Evolutionary conservation across 1,140 invertebrate genomes (phyloP).

Genomic region (Coboldia fuscipes): DNA sequence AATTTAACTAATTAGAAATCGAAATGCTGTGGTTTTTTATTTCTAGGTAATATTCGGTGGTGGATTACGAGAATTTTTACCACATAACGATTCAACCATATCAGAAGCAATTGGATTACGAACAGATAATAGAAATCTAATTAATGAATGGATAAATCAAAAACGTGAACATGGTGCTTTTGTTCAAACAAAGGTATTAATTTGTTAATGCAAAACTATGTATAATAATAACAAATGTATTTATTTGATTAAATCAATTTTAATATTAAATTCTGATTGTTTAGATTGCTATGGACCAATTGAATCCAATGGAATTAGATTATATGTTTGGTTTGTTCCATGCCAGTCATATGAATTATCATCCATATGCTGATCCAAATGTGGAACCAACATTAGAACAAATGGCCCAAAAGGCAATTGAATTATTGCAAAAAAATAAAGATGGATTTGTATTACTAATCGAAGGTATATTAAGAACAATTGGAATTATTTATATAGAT

Average conservation of each 20-base stretch:
- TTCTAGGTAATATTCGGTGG: conserved; percentile 9
- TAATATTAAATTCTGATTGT: no score
- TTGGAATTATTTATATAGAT: conserved; percentile 38
- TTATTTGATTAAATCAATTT: no score
- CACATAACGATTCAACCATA: neutral
- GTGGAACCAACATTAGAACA: conserved; percentile 27
- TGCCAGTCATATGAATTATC: conserved; percentile 29
- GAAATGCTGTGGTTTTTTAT: conserved; percentile 33
- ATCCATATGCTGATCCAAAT: conserved; percentile 23
- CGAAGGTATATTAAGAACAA: conserved; percentile 38
- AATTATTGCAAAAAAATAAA: conserved; percentile 34
- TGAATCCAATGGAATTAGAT: no score
- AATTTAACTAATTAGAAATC: no score
- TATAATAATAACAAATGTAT: no score
- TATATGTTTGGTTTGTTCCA: no score
- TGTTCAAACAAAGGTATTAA: no score
- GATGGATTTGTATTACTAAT: conserved; percentile 41
- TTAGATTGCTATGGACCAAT: no score
- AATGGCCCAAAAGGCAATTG: conserved; percentile 47
- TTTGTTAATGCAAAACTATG: no score
- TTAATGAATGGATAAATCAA: conserved; percentile 20
- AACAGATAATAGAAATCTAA: conserved; percentile 1
- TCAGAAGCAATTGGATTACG: neutral
- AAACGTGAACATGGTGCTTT: no score
- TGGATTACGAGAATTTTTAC: neutral